A percentile compares a stretch with the other conserved stretches of the same genome.
Evolutionary conservation across 2,888 invertebrate species (phyloP).

Genomic region (Dermolepida albohirtum): DNA sequence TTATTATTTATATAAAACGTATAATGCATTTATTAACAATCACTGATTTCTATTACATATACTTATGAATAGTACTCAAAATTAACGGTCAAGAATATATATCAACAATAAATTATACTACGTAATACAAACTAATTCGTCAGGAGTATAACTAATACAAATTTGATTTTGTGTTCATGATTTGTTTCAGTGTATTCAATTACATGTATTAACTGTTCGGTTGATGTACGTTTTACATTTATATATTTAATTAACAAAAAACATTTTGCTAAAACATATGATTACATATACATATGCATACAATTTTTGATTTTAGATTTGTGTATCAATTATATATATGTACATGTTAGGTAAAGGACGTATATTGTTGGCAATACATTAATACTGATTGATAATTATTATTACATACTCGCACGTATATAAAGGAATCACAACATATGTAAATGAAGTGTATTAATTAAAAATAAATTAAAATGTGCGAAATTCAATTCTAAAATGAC

Average conservation of each 20-base stretch:
- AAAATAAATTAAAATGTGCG: constrained; percentile 8
- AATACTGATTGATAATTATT: constrained; percentile 28
- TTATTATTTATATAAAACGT: constrained; percentile 47
- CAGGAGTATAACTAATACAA: constrained; percentile 29
- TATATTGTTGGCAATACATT: constrained; percentile 32
- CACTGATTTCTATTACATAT: constrained; percentile 49
- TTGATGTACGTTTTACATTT: constrained; percentile 32
- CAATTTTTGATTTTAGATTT: constrained; percentile 26
- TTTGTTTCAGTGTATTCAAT: constrained; percentile 26
- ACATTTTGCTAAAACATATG: constrained; percentile 9
- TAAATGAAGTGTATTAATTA: neutral
- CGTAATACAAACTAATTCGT: constrained; percentile 28
- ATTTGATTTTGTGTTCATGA: constrained; percentile 29
- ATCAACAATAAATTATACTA: constrained; percentile 33
- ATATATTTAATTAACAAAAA: constrained; percentile 14
- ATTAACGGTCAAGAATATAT: constrained; percentile 36
- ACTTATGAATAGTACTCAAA: constrained; percentile 41
- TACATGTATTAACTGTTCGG: constrained; percentile 26
- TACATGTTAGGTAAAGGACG: constrained; percentile 23
- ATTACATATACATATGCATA: constrained; percentile 26
- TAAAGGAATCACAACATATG: neutral
- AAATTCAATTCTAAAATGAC: neutral
- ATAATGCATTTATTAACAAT: constrained; percentile 55
- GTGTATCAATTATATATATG: neutral
- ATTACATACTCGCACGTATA: too few relatives aligned